Evolutionary conservation across 1,140 invertebrate species (phyloP).

Genomic region (Phymastichus coffea): DNA sequence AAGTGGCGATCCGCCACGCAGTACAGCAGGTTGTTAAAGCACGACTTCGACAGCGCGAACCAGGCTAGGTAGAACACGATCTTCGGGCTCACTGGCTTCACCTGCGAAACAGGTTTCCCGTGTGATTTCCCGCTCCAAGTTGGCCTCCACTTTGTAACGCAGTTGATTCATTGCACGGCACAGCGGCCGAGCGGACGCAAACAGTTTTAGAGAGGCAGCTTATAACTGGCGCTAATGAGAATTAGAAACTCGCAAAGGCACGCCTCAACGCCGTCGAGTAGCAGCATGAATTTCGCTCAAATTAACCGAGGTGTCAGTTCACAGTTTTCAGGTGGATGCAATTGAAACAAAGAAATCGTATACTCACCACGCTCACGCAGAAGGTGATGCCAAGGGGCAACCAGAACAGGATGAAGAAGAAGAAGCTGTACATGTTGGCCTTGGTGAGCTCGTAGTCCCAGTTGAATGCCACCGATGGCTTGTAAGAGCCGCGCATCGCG

Average conservation of each 20-base stretch:
- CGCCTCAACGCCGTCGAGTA: too few relatives aligned
- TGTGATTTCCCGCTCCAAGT: too few relatives aligned
- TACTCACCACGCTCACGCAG: constrained; percentile 54
- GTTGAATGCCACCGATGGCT: constrained; percentile 63
- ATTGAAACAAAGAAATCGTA: background rate
- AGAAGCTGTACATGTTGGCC: constrained; percentile 66
- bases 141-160: too few relatives aligned
- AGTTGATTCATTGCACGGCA: too few relatives aligned
- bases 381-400: constrained; percentile 64
- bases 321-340: too few relatives aligned
- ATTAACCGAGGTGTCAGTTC: too few relatives aligned
- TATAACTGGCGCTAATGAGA: too few relatives aligned
- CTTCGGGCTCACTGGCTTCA: constrained; percentile 51
- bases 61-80: constrained; percentile 68
- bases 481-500: constrained; percentile 60
- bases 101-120: too few relatives aligned
- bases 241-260: too few relatives aligned
- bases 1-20: constrained; percentile 68
- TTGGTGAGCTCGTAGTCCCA: constrained; percentile 66
- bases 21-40: constrained; percentile 69
- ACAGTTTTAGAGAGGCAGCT: too few relatives aligned
- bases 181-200: too few relatives aligned
- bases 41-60: constrained; percentile 69
- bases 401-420: constrained; percentile 68
- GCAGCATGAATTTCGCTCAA: too few relatives aligned